Evolutionary conservation across 2,888 invertebrate genomes (phyloP), one percentile per base, ranked within the genome.

Genomic region (Noctua fimbriata): DNA sequence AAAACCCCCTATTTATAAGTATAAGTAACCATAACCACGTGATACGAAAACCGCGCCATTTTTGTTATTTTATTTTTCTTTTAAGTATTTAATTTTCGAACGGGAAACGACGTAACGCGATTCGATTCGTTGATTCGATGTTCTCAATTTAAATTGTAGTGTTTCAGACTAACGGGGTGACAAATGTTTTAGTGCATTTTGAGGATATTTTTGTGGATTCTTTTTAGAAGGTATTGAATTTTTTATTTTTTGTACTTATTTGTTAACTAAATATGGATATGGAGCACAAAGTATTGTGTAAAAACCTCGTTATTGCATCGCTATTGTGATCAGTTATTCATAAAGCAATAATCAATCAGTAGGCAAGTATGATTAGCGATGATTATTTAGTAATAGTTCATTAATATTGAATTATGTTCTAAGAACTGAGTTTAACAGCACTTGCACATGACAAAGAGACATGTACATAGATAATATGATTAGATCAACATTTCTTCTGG

Each of bases 101-200:
- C 90, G 95, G 94, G 94, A 93, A 94, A 93, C 93, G 93, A 89
- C 92, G 92, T 90, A 89, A 93, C 93, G 93, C 92, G 92, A 89
- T 89, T 92, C 90, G 89, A 90, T 90, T 90, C 88, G 89, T 91
- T 91, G 84, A 84, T 86, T 89, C 83, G 78, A 86, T 89, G 92
- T 94, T 93, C 91, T 92, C 91, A 92, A 91, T 92, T 92, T 91
- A 90, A 92, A 92, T 91, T 92, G 93, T 94, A 73, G 93, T 91
- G 93, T 94, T 95, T 93, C 91, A 91, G 92, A 92, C 89, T 89
- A 83, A 92, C 87, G 84, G 90, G 91, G 93, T 93, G 91, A 93
- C 89, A 90, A 92, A 91, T 90, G 85, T 89, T 91, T 90, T 89
- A 91, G 93, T 93, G 92, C 89, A 91, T 90, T 89, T 88, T 88